Conservation (phyloP, 2,113 vertebrate species). For the Callionymus lyra region DNA sequence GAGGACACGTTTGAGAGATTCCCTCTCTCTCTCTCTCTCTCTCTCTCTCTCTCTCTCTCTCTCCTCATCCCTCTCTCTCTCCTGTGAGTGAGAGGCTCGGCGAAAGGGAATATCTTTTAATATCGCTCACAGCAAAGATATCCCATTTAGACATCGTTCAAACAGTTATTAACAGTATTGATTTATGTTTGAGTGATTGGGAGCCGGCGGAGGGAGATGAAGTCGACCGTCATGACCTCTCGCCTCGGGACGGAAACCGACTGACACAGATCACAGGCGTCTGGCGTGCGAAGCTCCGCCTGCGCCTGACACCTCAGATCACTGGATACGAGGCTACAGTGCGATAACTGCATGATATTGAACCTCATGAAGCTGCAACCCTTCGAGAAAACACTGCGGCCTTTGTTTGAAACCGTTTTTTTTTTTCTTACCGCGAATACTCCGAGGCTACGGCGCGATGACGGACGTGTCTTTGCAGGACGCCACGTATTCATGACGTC, state of each 20-base stretch:
- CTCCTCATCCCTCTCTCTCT: conserved; percentile 18
- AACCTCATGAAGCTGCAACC: conserved; percentile 17
- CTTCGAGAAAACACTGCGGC: conserved; percentile 21
- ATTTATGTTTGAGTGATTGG: conserved; percentile 75
- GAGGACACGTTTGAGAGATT: conserved; percentile 21
- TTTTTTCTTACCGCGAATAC: no score
- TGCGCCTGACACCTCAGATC: conserved; percentile 55
- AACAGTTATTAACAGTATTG: conserved; percentile 74
- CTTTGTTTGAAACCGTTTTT: conserved; percentile 8
- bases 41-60: background rate
- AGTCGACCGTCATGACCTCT: conserved; percentile 64
- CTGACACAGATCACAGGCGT: conserved; percentile 61
- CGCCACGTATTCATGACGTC: no score
- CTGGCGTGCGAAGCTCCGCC: conserved; percentile 43
- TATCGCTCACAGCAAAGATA: conserved; percentile 62
- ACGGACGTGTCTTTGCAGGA: no score
- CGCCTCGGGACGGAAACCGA: conserved; percentile 60
- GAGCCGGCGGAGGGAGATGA: conserved; percentile 61
- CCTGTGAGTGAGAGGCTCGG: conserved; percentile 16
- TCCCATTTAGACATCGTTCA: conserved; percentile 71
- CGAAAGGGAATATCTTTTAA: conserved; percentile 50
- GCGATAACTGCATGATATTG: conserved; percentile 38
- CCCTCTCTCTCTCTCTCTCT: background rate
- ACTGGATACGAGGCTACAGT: conserved; percentile 41
- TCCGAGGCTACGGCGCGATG: no score